Conservation (phyloP, 92 coral and sea anemone species). For the Umimayanthus kanabou region DNA sequence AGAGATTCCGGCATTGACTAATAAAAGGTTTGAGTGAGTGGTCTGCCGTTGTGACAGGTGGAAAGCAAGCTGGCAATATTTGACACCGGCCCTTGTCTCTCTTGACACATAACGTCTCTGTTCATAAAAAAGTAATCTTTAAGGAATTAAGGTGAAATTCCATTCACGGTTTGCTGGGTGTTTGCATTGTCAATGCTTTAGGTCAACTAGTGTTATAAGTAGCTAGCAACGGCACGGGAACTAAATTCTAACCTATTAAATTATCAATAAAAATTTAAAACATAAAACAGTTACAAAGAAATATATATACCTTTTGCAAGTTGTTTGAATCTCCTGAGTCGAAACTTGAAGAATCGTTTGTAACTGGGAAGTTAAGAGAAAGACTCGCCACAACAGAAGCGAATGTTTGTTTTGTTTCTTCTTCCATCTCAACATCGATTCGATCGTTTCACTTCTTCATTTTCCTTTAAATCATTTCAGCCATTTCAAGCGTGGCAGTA, state of each 20-base stretch:
- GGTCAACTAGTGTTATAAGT: neutral
- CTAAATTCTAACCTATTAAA: neutral
- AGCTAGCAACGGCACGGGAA: neutral
- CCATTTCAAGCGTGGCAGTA: neutral
- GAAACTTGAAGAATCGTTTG: neutral
- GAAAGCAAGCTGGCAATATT: neutral
- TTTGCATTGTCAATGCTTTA: neutral
- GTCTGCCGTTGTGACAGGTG: neutral
- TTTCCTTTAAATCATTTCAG: neutral
- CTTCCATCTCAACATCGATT: neutral
- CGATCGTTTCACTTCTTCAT: neutral
- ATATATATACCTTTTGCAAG: neutral
- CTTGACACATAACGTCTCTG: constrained; percentile 5
- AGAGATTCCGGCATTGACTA: too few relatives aligned
- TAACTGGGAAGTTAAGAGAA: neutral
- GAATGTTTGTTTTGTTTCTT: neutral
- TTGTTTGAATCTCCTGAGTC: neutral
- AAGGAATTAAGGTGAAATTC: constrained; percentile 1
- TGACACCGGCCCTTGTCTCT: constrained; percentile 5
- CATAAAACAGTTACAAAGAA: neutral
- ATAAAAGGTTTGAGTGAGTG: too few relatives aligned
- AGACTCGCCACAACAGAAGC: neutral
- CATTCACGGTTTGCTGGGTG: neutral
- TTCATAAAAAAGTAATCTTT: neutral
- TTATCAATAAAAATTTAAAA: neutral